Evolutionary conservation across 2,797 vertebrate genomes (phyloP).

Genomic region (Cryptoprocta ferox): DNA sequence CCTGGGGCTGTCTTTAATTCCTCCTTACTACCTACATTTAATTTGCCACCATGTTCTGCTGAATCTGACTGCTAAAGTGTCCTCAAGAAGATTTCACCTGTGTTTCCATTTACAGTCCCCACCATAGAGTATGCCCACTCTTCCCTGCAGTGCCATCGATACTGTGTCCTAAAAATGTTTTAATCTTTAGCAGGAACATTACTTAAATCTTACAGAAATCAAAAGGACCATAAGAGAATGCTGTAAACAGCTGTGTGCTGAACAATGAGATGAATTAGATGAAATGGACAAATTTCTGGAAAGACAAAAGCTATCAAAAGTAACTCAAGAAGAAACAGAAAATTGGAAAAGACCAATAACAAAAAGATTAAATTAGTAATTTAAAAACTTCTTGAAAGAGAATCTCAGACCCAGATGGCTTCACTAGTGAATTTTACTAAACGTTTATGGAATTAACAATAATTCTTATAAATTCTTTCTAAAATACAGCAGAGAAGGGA

Average conservation of each 20-base stretch:
- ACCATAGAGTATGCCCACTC: neutral
- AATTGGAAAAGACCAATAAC: neutral
- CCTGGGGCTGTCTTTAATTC: neutral
- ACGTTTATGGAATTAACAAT: neutral
- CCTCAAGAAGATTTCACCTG: neutral
- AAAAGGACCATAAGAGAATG: neutral
- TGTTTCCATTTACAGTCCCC: neutral
- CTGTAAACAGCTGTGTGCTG: neutral
- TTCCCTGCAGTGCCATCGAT: neutral
- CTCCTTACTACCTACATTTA: neutral
- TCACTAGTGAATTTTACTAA: constrained; percentile 23
- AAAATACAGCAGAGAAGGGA: neutral
- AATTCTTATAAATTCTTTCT: neutral
- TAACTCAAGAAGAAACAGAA: constrained; percentile 29
- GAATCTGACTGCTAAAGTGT: neutral
- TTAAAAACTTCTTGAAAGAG: constrained; percentile 1
- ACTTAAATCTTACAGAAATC: neutral
- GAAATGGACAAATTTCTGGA: constrained; percentile 7
- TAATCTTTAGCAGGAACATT: neutral
- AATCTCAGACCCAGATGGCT: neutral
- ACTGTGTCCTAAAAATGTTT: neutral
- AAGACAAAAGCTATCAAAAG: neutral
- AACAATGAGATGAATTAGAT: neutral
- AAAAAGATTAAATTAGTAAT: neutral
- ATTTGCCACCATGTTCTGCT: neutral